Evolutionary conservation across 2,797 vertebrate genomes (phyloP), one percentile per base, ranked within the genome.

Genomic region (Alosa sapidissima): DNA sequence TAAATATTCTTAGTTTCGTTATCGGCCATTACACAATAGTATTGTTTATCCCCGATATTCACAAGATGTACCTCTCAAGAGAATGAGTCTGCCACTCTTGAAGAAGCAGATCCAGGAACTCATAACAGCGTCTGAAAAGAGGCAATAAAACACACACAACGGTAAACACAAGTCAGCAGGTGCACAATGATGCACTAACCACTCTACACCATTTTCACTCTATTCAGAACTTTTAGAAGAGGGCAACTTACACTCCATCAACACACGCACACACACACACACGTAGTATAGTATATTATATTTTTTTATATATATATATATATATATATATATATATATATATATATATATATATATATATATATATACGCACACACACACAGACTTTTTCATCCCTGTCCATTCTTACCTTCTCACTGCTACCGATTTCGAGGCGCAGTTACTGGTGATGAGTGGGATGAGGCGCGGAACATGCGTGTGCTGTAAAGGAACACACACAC

Each of bases 31-130:
- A 21, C 41, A 14, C 36, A n/a, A 72, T n/a, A 14, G 16, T 7
- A 19, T 51, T n/a, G 58, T 16, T n/a, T 5, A 58, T 72, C 68
- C 49, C 52, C 45, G 51, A 1, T 6, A 1, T 9, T 6, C 33
- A 19, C 7, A 1, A 24, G 7, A 9, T 9, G 94, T 91, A 99
- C 98, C 97, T 97, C 95, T 99, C 98, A 87, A 99, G 88, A 0
- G 98, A 98, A 91, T 99, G 97, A 3, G 97, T 99, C 89, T 99
- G 98, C 98, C 98, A 99, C 91, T 99, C 98, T 87, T 98, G 97
- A 81, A 99, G 92, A 81, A 99, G 95, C 86, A 97, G 94, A 91
- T 99, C 97, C 95, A 99, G 93, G 93, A 99, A 99, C 88, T 97
- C 97, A 93, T 97, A 99, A 91, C 98, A 98, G 88, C 97, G 97